Base-by-base conservation (phyloP, 1,140 invertebrate genomes). In the Lepidostoma basale region DNA sequence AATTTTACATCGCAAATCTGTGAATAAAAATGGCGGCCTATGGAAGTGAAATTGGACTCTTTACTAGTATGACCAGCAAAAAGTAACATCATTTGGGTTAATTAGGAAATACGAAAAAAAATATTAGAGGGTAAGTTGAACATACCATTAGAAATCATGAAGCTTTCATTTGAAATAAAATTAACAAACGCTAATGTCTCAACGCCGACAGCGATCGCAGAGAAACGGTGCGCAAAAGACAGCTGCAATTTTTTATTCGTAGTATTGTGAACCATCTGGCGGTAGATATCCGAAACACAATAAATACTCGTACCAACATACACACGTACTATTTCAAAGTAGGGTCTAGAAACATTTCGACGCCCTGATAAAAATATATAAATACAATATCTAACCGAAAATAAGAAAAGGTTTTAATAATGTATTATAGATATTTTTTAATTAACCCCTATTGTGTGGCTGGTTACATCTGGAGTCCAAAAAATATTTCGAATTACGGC, bases 21-120 rank as follows among this genome's bases (percentile, higher is more conserved):
- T 16, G 3, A 56, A 58, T 56, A 56, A 66, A 66, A 66, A 66
- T 66, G 63, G 63, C 63, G 30, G 49, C 63, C 20, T 14, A 22
- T 3, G 9, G 33, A 49, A 52, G 30, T 54, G 4, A 62, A 62
- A 26, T 62, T 16, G n/a, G 36, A 62, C 20, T n/a, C 4, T 14
- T 12, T 9, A 8, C 16, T 8, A 30, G n/a, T 22, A 14, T 64
- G 26, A 54, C 20, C 28, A 30, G 28, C 26, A 54, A 36, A 64
- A 64, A n/a, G 42, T 28, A 8, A 52, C 9, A 52, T 9, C 14
- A 52, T 22, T 9, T 52, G 6, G 16, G 18, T 22, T 16, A 9
- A 23, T 16, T 8, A 4, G n/a, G 28, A 10, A 12, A 33, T 3
- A 4, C 23, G 26, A 12, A 52, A 54, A 65, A 22, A 0, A 10